Evolutionary conservation across 2,888 invertebrate genomes (phyloP).

Genomic region (Pseudococcus jackbeardsleyi): DNA sequence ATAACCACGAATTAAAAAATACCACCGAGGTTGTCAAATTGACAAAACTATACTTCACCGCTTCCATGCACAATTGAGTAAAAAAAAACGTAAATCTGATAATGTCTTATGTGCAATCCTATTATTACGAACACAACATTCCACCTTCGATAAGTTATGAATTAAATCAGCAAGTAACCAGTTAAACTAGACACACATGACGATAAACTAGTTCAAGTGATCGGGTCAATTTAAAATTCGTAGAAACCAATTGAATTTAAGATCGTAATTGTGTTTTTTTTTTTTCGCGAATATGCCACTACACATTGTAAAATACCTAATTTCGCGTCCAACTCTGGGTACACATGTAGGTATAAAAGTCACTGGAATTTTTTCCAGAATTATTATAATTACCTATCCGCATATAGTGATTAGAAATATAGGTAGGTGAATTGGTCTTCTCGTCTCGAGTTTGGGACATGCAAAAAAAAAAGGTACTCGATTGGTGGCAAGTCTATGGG

Average conservation of each 20-base stretch:
- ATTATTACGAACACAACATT: constrained; percentile 32
- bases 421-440: too few species aligned
- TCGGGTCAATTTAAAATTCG: constrained; percentile 39
- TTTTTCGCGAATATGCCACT: constrained; percentile 9
- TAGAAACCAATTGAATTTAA: constrained; percentile 43
- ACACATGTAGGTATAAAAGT: background rate
- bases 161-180: constrained; percentile 47
- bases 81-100: too few species aligned
- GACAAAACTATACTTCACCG: too few species aligned
- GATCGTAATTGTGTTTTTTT: constrained; percentile 34
- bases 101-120: constrained; percentile 30
- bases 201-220: constrained; percentile 44
- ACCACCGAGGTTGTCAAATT: too few species aligned
- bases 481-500: background rate
- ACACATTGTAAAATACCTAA: background rate
- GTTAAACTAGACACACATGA: constrained; percentile 48
- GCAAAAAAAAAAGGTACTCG: background rate
- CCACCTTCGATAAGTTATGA: constrained; percentile 46
- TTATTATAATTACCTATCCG: background rate
- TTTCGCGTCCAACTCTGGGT: background rate
- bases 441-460: background rate
- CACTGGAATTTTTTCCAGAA: background rate
- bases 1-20: too few species aligned
- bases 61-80: too few species aligned
- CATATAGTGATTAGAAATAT: too few species aligned